phyloP scores from a whole-genome alignment of 2,888 invertebrate genomes.

The Coenonympha glycerion region DNA sequence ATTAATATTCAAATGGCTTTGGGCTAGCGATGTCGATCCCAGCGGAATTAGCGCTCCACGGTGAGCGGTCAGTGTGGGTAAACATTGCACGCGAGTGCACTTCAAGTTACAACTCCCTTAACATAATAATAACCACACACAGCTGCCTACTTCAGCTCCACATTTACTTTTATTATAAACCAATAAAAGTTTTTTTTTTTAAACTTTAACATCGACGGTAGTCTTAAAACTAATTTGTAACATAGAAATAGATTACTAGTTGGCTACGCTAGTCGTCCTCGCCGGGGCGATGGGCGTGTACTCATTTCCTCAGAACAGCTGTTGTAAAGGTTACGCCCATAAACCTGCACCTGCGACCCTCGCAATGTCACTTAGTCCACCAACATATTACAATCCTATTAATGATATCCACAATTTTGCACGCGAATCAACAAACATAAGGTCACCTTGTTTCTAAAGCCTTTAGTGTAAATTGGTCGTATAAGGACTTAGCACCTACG shows the following conservation, averaged over 20 bases:
- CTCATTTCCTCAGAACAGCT: constrained; percentile 66
- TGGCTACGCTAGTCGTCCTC: constrained; percentile 43
- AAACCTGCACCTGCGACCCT: constrained; percentile 62
- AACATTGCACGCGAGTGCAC: constrained; percentile 27
- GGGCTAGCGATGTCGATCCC: constrained; percentile 52
- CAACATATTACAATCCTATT: constrained; percentile 64
- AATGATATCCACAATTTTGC: constrained; percentile 41
- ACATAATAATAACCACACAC: constrained; percentile 41
- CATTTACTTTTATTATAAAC: constrained; percentile 37
- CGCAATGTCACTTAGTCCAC: constrained; percentile 40
- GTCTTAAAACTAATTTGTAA: constrained; percentile 31
- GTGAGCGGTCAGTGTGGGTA: constrained; percentile 39
- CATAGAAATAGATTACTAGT: constrained; percentile 57
- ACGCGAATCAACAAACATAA: constrained; percentile 11
- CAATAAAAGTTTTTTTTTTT: constrained; percentile 29
- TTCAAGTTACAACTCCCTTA: constrained; percentile 28
- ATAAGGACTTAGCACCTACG: too few relatives aligned
- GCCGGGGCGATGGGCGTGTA: constrained; percentile 41
- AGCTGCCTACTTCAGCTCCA: constrained; percentile 32
- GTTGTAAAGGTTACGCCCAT: constrained; percentile 67
- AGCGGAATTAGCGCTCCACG: constrained; percentile 52
- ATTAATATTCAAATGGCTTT: constrained; percentile 69
- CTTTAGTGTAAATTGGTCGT: too few relatives aligned
- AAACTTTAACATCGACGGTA: constrained; percentile 17
- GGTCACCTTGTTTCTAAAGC: background rate